A percentile compares a stretch with the other conserved stretches of the same genome.
Conservation (phyloP, 2,888 invertebrate genomes). For the Andrena camellia region DNA sequence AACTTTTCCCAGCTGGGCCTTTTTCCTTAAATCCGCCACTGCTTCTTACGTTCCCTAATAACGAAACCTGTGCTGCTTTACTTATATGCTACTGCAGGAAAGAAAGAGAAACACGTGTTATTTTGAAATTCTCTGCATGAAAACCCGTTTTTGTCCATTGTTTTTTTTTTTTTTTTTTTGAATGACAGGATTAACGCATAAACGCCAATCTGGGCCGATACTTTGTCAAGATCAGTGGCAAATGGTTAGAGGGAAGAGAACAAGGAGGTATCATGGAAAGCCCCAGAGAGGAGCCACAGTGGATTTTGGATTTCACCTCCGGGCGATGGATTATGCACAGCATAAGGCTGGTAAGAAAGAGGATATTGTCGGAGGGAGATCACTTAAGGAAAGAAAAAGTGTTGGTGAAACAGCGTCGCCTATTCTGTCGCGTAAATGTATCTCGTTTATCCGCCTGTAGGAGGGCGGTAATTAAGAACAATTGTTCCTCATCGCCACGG, state of each 20-base stretch:
- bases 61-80: too few species aligned
- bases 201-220: slow-evolving; percentile 40
- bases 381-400: slow-evolving; percentile 55
- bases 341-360: slow-evolving; percentile 49
- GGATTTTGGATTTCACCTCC: slow-evolving; percentile 66
- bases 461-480: slow-evolving; percentile 59
- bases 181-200: slow-evolving; percentile 59
- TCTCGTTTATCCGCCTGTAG: slow-evolving; percentile 55
- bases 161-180: slow-evolving; percentile 31
- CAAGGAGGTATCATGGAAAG: slow-evolving; percentile 27
- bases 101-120: neutral
- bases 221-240: slow-evolving; percentile 27
- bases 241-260: slow-evolving; percentile 18
- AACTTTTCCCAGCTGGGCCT: too few species aligned
- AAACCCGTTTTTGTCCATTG: slow-evolving; percentile 46
- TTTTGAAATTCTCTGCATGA: slow-evolving; percentile 33
- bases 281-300: slow-evolving; percentile 19
- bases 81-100: too few species aligned
- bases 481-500: slow-evolving; percentile 49
- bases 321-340: slow-evolving; percentile 63
- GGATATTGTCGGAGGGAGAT: slow-evolving; percentile 42
- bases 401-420: slow-evolving; percentile 23
- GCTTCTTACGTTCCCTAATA: too few species aligned
- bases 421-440: slow-evolving; percentile 35
- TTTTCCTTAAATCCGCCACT: too few species aligned